Evolutionary conservation across 2,888 invertebrate species (phyloP), one percentile per base, ranked within the genome.

Genomic region (Perizoma flavofasciatum): DNA sequence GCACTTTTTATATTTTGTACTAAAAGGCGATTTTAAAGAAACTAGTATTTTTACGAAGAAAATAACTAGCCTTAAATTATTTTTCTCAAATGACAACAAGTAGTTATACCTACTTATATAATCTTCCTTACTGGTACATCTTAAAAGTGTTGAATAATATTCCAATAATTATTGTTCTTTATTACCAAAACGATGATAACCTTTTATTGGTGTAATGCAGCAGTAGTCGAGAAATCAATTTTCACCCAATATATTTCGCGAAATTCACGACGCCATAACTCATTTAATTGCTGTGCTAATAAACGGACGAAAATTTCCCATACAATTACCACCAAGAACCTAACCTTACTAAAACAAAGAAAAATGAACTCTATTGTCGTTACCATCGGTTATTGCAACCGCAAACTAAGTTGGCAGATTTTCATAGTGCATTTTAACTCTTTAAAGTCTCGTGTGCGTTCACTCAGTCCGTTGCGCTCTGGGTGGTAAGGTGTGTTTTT

Each of bases 261-360:
- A 73, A 78, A 77, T 78, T 81, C 79, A 70, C 78, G 72, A 70
- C 67, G 74, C 79, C 76, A 83, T 87, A 86, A 85, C 76, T 86
- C 78, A 81, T 71, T 64, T 56, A 76, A 78, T 81, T 78, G 71
- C 73, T 85, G 77, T 81, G 78, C 87, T 85, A 86, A 89, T 88
- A 89, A 86, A 87, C 83, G 82, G 85, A 85, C 74, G 83, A 83
- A 78, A 82, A 81, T 83, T 86, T 81, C 82, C 77, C 82, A 79
- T 80, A 74, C 71, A 55, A 57, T 57, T 59, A 55, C 35, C 34
- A 54, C 60, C 70, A 66, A 63, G 55, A 39, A 65, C 41, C 9
- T 37, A 55, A 67, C 59, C 49, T n/a, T 22, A 6, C 33, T 5
- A 48, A 22, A 3, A 0, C 0, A 0, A 6, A 50, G 61, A 74